These are phyloP conservation scores for Pyxicephalus adspersus DNA, from an alignment of 2,113 vertebrate species.

Conservation along the genomic window DNA sequence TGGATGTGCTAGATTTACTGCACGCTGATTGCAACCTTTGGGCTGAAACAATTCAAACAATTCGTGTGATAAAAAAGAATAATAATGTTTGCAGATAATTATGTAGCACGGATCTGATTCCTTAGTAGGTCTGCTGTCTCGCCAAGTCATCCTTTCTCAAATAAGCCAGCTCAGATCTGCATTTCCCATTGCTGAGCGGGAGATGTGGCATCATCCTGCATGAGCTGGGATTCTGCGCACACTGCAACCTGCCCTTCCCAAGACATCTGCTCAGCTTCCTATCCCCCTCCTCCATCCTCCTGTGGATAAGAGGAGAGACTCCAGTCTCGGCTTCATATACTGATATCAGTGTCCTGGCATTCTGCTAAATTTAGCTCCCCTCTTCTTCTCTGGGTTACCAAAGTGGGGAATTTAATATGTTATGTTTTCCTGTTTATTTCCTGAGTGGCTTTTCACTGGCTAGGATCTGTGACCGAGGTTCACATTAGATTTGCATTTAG, in stretches of 20 bases:
- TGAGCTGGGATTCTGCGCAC: slow-evolving; percentile 38
- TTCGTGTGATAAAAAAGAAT: too few species aligned
- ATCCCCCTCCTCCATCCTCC: slow-evolving; percentile 26
- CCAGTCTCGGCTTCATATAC: neutral
- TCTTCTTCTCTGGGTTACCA: too few species aligned
- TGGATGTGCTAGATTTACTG: neutral
- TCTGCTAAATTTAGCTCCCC: too few species aligned
- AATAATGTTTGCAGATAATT: too few species aligned
- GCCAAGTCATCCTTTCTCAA: neutral
- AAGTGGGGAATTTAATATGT: too few species aligned
- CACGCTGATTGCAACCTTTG: neutral
- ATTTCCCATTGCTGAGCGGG: slow-evolving; percentile 1
- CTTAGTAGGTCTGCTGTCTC: too few species aligned
- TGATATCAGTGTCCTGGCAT: neutral
- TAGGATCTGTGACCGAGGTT: too few species aligned
- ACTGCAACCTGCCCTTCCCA: slow-evolving; percentile 40
- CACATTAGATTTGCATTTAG: too few species aligned
- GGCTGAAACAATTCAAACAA: neutral
- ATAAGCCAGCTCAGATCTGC: neutral
- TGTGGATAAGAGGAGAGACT: slow-evolving; percentile 1
- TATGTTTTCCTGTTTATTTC: too few species aligned
- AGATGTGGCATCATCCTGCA: slow-evolving; percentile 34
- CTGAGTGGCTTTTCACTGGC: too few species aligned
- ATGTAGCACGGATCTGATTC: too few species aligned
- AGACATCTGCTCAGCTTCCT: slow-evolving; percentile 54